Base-by-base conservation (phyloP, 2,113 vertebrate species). In the Anhinga rufa region DNA sequence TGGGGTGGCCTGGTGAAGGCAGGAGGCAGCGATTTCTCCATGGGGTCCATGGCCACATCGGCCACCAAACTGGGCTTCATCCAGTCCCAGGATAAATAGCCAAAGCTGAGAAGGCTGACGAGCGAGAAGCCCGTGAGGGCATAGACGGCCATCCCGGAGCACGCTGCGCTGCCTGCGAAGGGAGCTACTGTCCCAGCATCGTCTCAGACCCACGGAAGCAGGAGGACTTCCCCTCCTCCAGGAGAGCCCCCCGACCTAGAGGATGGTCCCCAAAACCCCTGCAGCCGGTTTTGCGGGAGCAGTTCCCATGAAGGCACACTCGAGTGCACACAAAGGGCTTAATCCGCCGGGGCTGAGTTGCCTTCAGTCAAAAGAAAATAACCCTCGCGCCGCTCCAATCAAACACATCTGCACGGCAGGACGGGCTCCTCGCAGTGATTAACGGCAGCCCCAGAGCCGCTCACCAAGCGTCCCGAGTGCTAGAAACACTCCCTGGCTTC, bases 41-140 rank as follows among this genome's bases (percentile, higher is more conserved):
- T 91, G 29, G 97, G 96, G 34, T 97, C 95, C 0, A 61, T 95
- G 4, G 98, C 95, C 64, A 98, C 98, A 0, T 98, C 98, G 2
- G 99, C 98, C 95, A 99, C 98, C 92, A 99, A 98, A 84, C 98
- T 98, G 3, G 99, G 99, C 87, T 99, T 98, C 97, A 99, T 98
- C 98, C 98, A 98, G 96, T 99, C 99, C 99, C 99, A 99, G 68
- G 99, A 99, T 92, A 99, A 98, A 95, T 99, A 99, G 66, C 99
- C 99, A n/a, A 99, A 98, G 91, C 99, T 99, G 88, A 99, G 98
- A 79, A 99, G 95, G 97, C 99, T 99, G 98, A 99, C 98, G 70
- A 99, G 97, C 3, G 99, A 99, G 97, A 99, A 98, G 42, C 99
- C 98, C 0, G 99, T 98, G 71, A 99, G 98, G 74, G 99, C 98